A percentile compares a stretch with the other conserved stretches of the same genome.
Evolutionary conservation across 2,113 vertebrate genomes (phyloP).

Genomic region (Hymenochirus boettgeri): DNA sequence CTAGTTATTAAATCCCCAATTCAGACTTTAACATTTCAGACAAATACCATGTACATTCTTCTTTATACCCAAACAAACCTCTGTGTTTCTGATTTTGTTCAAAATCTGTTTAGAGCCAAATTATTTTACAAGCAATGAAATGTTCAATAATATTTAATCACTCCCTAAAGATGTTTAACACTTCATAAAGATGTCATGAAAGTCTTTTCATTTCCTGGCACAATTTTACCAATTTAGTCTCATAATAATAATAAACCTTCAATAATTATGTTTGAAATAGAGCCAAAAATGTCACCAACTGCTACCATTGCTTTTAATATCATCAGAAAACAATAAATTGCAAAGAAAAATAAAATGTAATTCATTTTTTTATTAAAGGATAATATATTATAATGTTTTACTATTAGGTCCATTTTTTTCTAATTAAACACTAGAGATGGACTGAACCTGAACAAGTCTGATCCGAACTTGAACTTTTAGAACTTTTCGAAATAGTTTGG

Average conservation of each 20-base stretch:
- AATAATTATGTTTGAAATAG: slow-evolving; percentile 17
- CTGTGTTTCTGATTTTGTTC: slow-evolving; percentile 32
- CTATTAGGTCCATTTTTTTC: too few species aligned
- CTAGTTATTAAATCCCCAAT: slow-evolving; percentile 29
- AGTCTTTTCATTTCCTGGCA: slow-evolving; percentile 42
- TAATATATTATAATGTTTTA: too few species aligned
- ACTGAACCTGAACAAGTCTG: too few species aligned
- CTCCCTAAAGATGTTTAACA: slow-evolving; percentile 29
- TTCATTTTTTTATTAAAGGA: not conserved
- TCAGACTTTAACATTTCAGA: slow-evolving; percentile 35
- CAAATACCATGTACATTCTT: slow-evolving; percentile 33
- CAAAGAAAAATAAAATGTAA: not conserved
- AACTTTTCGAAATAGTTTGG: too few species aligned
- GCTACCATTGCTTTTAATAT: slow-evolving; percentile 15
- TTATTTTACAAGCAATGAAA: slow-evolving; percentile 42
- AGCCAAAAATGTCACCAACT: slow-evolving; percentile 31
- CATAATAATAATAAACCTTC: slow-evolving; percentile 27
- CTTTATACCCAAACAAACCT: slow-evolving; percentile 37
- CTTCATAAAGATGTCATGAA: slow-evolving; percentile 41
- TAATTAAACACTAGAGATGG: too few species aligned
- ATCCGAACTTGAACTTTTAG: too few species aligned
- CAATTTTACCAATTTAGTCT: slow-evolving; percentile 24
- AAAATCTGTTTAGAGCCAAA: slow-evolving; percentile 38
- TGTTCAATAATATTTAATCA: slow-evolving; percentile 43
- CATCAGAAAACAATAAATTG: slow-evolving; percentile 19